Base-by-base conservation (phyloP, 2,888 invertebrate species). In the Drosophila paracracens region DNA sequence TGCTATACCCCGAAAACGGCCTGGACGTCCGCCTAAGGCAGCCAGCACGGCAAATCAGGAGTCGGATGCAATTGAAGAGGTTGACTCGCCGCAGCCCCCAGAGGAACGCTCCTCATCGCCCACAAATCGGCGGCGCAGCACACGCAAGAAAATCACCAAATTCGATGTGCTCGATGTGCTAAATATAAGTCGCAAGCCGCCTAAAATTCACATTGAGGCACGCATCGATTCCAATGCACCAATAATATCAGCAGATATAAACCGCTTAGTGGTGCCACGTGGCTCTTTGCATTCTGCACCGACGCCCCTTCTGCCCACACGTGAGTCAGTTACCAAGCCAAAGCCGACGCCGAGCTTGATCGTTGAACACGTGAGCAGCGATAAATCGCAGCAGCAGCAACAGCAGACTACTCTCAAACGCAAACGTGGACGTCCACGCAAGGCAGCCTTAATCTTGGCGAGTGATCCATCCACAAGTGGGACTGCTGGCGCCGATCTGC, bases 171-270 rank as follows among this genome's bases (percentile, higher is more conserved):
- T 91, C 0, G 93, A 93, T 68, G 82, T 93, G 63, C 74, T 93
- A 10, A 92, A 92, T 53, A 92, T 92, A 73, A 91, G 92, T 68
- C 86, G 92, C 8, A 92, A 91, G 46, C 86, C 84, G 21, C 91
- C 91, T 70, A 93, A 93, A 79, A 92, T 92, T 59, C 93, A 93
- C 73, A 92, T 92, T 33, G 93, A 93, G 68, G 92, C 93, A 1
- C 88, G 92, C 38, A 92, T 92, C 25, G 92, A 92, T 74, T 92
- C 92, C 2, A 92, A 91, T 81, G 86, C 85, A 8, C 67, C 78
- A 29, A 65, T 70, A 11, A 51, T 50, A 8, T 81, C 29, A 6
- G 10, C 46, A 10, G 53, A 61, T 18, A 18, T 54, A 0, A 74
- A 59, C 50, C 76, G 77, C 11, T 29, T 70, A 5, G 13, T 74